Evolutionary conservation across 92 coral and sea anemone species (phyloP), one percentile per base, ranked within the genome.

Genomic region (Epizoanthus stellaris): DNA sequence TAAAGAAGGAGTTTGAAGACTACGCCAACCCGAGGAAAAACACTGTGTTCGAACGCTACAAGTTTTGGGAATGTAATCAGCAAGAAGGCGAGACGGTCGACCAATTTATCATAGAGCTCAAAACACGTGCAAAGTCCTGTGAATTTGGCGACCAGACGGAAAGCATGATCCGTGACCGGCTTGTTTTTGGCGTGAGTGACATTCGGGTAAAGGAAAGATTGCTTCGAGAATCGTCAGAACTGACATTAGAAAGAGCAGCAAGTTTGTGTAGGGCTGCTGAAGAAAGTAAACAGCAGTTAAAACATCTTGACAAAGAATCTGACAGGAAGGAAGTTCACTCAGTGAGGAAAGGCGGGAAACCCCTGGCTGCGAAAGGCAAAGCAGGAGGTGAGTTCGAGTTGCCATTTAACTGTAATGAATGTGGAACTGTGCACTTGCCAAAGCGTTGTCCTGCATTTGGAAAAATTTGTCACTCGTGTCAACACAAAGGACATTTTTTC

Each of bases 401-500:
- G 58, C 76, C 76, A 30, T 43, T 71, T 71, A 71, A 71, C 76
- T 71, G 76, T 45, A 7, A 15, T 71, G 47, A 71, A 43, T 71
- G 76, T 71, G 76, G 76, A 42, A 14, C 76, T 43, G 47, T 23
- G 59, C 76, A 71, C 76, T 71, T 71, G 76, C 76, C 76, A n/a
- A 71, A 71, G 76, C 76, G 12, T 71, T 71, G 76, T 40, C 76
- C 76, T 10, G 76, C 76, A 3, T 71, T 43, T 15, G 13, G 12
- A 19, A 71, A 71, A 71, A 71, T 43, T n/a, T 71, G 59, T 71
- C 59, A 43, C 43, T 71, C 30, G 43, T 71, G 76, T n/a, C 16
- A 71, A 40, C 59, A 7, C 3, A 71, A 71, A 45, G 20, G 30
- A 23, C 25, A 23, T 23, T 23, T 23, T 23, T 23, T 23, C 25